Conservation (phyloP, 1,140 invertebrate species). For the Drosophila parabipectinata region DNA sequence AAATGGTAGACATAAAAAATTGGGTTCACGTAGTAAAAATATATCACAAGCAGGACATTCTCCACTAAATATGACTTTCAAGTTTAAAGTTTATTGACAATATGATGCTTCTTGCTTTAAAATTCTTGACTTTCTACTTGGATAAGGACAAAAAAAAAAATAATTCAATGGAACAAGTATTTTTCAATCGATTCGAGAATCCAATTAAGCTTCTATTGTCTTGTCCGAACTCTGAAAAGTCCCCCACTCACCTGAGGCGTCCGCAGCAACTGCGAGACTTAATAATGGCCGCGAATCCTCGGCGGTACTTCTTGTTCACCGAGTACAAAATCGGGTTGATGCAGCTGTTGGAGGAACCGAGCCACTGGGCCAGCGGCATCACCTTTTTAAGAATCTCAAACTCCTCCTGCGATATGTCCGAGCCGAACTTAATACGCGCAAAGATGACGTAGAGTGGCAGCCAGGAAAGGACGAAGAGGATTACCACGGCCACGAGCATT, state of each 20-base stretch:
- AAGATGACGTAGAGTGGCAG: slow-evolving; percentile 96
- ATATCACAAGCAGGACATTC: not conserved
- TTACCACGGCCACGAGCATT: slow-evolving; percentile 97
- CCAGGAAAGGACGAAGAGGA: slow-evolving; percentile 97
- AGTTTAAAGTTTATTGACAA: not conserved
- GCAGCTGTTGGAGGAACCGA: slow-evolving; percentile 97
- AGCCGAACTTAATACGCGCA: slow-evolving; percentile 92
- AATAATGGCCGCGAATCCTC: slow-evolving; percentile 95
- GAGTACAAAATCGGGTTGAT: slow-evolving; percentile 98
- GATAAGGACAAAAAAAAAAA: no score
- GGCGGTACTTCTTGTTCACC: slow-evolving; percentile 97
- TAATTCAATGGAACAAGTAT: not conserved
- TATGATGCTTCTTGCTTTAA: not conserved
- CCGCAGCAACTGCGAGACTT: slow-evolving; percentile 93
- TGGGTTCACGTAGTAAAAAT: not conserved
- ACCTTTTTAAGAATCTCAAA: slow-evolving; percentile 92
- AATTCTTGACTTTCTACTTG: no score
- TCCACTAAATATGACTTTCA: not conserved
- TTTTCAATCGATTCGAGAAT: not conserved
- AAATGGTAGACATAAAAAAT: slow-evolving; percentile 8
- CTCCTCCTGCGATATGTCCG: slow-evolving; percentile 85
- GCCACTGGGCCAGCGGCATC: slow-evolving; percentile 97
- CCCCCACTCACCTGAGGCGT: slow-evolving; percentile 87
- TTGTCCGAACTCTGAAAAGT: not conserved
- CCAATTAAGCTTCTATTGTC: not conserved